Percentiles rank a stretch among this genome's conserved stretches.
Conservation (phyloP, 2,888 invertebrate genomes). For the Phalangium opilio region DNA sequence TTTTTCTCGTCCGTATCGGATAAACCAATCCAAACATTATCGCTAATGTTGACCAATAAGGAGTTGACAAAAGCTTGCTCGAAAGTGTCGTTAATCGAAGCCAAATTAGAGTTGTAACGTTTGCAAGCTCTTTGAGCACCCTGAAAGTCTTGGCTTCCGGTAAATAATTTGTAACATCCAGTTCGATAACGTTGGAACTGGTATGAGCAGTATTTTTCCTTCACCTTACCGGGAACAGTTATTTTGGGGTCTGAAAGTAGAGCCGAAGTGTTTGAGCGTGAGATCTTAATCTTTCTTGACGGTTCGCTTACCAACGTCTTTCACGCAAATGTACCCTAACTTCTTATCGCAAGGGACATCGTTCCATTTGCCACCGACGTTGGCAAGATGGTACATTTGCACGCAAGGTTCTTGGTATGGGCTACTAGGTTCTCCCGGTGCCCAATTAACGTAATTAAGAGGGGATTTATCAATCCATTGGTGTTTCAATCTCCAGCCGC, state of each 20-base stretch:
- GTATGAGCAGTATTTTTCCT: too few species aligned
- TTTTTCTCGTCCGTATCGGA: background rate
- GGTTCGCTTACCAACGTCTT: too few species aligned
- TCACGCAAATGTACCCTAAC: conserved; percentile 6
- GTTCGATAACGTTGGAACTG: too few species aligned
- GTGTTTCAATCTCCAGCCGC: background rate
- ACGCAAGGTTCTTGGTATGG: conserved; percentile 12
- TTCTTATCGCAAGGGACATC: conserved; percentile 9
- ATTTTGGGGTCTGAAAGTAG: too few species aligned
- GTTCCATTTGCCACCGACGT: conserved; percentile 8
- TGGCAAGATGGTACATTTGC: conserved; percentile 5
- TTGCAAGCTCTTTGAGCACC: too few species aligned
- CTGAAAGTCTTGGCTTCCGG: too few species aligned
- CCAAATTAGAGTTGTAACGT: too few species aligned
- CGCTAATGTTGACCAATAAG: background rate
- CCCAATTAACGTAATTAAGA: conserved; percentile 13
- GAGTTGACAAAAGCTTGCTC: background rate
- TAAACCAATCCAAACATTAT: background rate
- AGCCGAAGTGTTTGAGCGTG: too few species aligned
- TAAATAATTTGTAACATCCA: too few species aligned
- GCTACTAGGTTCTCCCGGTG: background rate
- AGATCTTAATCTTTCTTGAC: too few species aligned
- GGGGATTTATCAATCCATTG: conserved; percentile 8
- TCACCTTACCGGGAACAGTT: too few species aligned
- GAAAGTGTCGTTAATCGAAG: background rate